A percentile compares a stretch with the other conserved stretches of the same genome.
phyloP scores from a whole-genome alignment of 2,888 invertebrate species.

The Tubulanus polymorphus region DNA sequence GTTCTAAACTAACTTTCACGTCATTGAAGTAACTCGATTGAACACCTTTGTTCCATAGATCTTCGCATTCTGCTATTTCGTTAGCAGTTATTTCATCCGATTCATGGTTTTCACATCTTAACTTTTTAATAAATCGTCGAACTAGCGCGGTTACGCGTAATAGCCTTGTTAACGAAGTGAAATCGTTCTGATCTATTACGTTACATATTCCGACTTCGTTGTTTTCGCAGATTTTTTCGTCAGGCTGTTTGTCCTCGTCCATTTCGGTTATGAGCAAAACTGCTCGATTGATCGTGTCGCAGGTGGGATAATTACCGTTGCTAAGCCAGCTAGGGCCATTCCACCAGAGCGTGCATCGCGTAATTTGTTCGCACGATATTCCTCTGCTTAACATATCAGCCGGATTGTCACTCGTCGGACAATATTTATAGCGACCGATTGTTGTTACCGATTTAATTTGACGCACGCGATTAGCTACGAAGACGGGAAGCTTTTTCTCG shows the following conservation, averaged over 20 bases:
- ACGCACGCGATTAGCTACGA: background rate
- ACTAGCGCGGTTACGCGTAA: too few species aligned
- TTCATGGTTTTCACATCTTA: too few species aligned
- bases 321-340: background rate
- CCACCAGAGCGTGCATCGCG: background rate
- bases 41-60: background rate
- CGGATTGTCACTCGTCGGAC: background rate
- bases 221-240: too few species aligned
- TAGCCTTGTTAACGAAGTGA: too few species aligned
- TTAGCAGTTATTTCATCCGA: too few species aligned
- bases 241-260: too few species aligned
- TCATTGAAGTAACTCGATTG: background rate
- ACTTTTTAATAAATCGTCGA: too few species aligned
- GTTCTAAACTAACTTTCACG: background rate
- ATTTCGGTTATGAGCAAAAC: too few species aligned
- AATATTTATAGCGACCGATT: background rate
- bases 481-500: background rate
- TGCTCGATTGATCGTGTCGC: too few species aligned
- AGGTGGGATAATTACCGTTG: background rate
- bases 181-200: too few species aligned
- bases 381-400: background rate
- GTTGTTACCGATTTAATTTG: background rate
- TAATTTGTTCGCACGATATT: background rate
- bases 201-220: too few species aligned
- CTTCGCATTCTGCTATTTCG: too few species aligned